Evolutionary conservation across 2,113 vertebrate genomes (phyloP).

Genomic region (Callorhinus ursinus): DNA sequence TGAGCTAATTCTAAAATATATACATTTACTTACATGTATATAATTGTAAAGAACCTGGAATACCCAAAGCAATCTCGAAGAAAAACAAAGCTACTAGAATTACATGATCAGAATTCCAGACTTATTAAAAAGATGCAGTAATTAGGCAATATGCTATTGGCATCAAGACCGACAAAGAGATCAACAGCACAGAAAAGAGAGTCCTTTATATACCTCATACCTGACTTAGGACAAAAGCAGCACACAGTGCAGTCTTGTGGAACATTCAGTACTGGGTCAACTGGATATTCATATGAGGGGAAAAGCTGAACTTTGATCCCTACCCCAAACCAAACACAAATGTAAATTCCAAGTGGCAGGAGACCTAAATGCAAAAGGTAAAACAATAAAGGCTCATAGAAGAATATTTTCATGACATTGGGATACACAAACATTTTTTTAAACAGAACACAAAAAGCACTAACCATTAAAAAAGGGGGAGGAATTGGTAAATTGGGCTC

Average conservation of each 20-base stretch:
- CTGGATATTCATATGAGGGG: background rate
- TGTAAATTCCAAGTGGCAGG: background rate
- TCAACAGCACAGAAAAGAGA: background rate
- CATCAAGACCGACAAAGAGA: background rate
- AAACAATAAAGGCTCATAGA: background rate
- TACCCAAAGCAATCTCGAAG: background rate
- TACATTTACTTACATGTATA: background rate
- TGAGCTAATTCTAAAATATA: background rate
- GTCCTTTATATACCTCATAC: background rate
- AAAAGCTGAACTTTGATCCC: background rate
- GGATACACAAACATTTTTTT: background rate
- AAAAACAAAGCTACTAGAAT: background rate
- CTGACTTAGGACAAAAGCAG: background rate
- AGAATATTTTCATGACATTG: background rate
- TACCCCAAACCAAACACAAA: background rate
- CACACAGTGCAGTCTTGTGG: background rate
- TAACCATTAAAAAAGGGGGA: background rate
- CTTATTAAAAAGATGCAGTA: background rate
- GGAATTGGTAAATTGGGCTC: background rate
- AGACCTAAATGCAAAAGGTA: background rate
- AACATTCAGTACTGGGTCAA: background rate
- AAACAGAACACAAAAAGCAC: background rate
- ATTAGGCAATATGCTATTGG: background rate
- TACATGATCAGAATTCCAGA: background rate
- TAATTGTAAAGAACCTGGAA: background rate